Evolutionary conservation across 1,140 invertebrate species (phyloP).

Genomic region (Diachasma alloeum): DNA sequence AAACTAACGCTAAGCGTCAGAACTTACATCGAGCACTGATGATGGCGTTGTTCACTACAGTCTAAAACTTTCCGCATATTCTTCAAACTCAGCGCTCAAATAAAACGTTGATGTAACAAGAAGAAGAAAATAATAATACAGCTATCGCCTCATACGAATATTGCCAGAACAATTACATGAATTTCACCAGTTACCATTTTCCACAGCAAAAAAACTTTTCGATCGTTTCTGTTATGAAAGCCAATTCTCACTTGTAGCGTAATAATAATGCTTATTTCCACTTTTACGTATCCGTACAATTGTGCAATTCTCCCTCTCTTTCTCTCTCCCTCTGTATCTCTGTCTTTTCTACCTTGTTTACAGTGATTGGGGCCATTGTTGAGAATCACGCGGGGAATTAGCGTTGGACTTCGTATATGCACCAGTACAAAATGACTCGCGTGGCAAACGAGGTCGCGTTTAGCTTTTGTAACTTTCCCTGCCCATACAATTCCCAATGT

Average conservation of each 20-base stretch:
- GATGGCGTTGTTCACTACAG: background rate
- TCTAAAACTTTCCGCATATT: background rate
- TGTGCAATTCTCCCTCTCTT: background rate
- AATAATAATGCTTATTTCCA: slow-evolving; percentile 23
- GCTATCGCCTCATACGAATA: background rate
- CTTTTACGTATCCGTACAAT: slow-evolving; percentile 11
- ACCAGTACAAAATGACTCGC: background rate
- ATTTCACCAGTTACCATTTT: background rate
- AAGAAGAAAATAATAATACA: background rate
- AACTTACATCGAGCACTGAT: background rate
- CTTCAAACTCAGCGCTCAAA: background rate
- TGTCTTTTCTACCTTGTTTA: slow-evolving; percentile 27
- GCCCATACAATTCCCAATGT: background rate
- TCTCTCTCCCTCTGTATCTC: too few species aligned
- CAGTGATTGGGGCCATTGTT: slow-evolving; percentile 35
- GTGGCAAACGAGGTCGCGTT: slow-evolving; percentile 21
- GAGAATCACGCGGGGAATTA: slow-evolving; percentile 33
- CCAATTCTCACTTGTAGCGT: slow-evolving; percentile 9
- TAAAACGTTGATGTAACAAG: background rate
- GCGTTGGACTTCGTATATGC: slow-evolving; percentile 17
- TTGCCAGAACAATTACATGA: background rate
- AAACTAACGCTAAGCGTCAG: background rate
- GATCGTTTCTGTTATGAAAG: slow-evolving; percentile 23
- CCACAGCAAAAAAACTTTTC: background rate
- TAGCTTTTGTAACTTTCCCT: background rate